Conservation (phyloP, 2,113 vertebrate genomes). For the Marcusenius ussheri region DNA sequence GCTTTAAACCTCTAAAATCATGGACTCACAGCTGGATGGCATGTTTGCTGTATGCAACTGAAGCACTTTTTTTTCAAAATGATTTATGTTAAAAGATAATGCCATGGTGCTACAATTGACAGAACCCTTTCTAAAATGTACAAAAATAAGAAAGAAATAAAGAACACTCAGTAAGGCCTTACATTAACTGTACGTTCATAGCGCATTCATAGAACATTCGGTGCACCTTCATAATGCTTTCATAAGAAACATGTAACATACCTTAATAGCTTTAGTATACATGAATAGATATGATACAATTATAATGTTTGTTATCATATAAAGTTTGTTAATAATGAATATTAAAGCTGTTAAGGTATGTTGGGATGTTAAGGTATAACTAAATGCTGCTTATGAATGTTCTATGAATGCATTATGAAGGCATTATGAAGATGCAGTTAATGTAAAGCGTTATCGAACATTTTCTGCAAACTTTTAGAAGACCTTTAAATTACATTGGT, state of each 20-base stretch:
- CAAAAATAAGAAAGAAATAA: not conserved
- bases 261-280: not conserved
- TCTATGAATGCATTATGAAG: not conserved
- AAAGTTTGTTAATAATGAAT: not conserved
- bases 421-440: not conserved
- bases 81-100: not conserved
- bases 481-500: not conserved
- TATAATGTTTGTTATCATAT: not conserved
- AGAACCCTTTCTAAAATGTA: not conserved
- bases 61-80: not conserved
- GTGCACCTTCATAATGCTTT: not conserved
- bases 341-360: not conserved
- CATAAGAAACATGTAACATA: not conserved
- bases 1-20: not conserved
- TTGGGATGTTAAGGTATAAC: not conserved
- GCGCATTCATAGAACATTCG: not conserved
- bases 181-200: not conserved
- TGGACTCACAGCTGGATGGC: too few relatives aligned
- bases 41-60: not conserved
- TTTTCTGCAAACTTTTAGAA: not conserved
- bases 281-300: not conserved
- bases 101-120: not conserved
- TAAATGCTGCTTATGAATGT: not conserved
- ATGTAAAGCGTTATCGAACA: not conserved
- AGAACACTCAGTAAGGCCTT: not conserved